phyloP scores from a whole-genome alignment of 2,797 vertebrate species.

The Scyliorhinus canicula region DNA sequence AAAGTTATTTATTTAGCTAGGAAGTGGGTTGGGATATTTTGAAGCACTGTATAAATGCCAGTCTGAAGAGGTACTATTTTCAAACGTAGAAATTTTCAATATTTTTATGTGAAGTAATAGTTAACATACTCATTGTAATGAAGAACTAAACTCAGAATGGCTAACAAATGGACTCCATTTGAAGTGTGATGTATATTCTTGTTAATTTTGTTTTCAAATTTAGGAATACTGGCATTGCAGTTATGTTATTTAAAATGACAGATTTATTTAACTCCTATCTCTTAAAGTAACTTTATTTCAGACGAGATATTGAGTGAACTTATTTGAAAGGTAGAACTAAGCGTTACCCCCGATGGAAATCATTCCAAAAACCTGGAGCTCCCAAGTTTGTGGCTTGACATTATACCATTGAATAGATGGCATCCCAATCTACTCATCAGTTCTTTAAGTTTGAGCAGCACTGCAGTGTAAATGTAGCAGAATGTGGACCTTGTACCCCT shows the following conservation, averaged over 20 bases:
- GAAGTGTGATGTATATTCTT: not conserved
- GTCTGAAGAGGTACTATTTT: not conserved
- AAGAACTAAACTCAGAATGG: not conserved
- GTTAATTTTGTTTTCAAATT: not conserved
- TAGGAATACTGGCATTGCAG: not conserved
- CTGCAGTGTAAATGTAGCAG: not conserved
- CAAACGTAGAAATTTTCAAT: not conserved
- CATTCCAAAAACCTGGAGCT: not conserved
- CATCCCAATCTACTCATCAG: not conserved
- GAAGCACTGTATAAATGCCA: not conserved
- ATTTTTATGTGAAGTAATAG: not conserved
- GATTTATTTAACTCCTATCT: not conserved
- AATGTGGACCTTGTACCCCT: not conserved
- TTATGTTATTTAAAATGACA: not conserved
- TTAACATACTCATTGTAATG: not conserved
- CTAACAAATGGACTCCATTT: no score
- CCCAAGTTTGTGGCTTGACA: not conserved
- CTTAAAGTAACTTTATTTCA: not conserved
- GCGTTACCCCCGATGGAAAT: not conserved
- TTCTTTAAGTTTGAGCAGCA: not conserved
- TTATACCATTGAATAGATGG: not conserved
- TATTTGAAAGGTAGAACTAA: slow-evolving; percentile 21
- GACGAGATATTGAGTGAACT: not conserved
- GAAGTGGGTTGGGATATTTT: not conserved
- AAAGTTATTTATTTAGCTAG: not conserved